Evolutionary conservation across 2,113 vertebrate species (phyloP).

Genomic region (Baryphthengus martii): DNA sequence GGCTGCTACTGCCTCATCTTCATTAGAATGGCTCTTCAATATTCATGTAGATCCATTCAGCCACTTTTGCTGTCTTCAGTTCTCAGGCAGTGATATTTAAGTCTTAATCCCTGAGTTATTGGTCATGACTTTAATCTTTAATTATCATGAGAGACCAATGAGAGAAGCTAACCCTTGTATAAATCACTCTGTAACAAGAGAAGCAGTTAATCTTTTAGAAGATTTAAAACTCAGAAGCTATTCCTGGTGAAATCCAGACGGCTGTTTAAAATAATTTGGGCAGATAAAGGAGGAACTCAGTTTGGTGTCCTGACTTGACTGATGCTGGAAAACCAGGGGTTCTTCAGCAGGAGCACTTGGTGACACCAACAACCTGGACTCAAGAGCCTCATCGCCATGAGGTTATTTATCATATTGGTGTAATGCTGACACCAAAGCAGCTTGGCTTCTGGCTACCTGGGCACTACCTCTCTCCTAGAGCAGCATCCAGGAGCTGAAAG

Average conservation of each 20-base stretch:
- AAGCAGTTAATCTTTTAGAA: background rate
- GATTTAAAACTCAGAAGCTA: background rate
- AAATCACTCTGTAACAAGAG: conserved; percentile 15
- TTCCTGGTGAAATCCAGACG: background rate
- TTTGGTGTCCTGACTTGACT: background rate
- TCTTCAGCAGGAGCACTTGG: background rate
- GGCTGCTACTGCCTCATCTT: background rate
- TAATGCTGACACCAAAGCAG: background rate
- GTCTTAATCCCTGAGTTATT: conserved; percentile 19
- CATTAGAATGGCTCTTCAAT: background rate
- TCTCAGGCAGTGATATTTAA: conserved; percentile 35
- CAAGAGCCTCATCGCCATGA: background rate
- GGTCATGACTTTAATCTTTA: conserved; percentile 34
- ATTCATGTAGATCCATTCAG: background rate
- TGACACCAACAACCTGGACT: background rate
- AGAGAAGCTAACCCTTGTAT: background rate
- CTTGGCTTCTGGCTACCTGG: background rate
- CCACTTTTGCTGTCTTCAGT: background rate
- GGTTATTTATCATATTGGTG: background rate
- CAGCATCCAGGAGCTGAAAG: background rate
- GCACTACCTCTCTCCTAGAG: background rate
- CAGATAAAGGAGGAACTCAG: background rate
- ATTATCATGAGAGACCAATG: conserved; percentile 23
- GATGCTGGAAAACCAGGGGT: background rate
- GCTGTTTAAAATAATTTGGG: background rate